These are phyloP conservation scores for Lepisosteus osseus DNA, from an alignment of 2,113 vertebrate species.

Conservation along the genomic window DNA sequence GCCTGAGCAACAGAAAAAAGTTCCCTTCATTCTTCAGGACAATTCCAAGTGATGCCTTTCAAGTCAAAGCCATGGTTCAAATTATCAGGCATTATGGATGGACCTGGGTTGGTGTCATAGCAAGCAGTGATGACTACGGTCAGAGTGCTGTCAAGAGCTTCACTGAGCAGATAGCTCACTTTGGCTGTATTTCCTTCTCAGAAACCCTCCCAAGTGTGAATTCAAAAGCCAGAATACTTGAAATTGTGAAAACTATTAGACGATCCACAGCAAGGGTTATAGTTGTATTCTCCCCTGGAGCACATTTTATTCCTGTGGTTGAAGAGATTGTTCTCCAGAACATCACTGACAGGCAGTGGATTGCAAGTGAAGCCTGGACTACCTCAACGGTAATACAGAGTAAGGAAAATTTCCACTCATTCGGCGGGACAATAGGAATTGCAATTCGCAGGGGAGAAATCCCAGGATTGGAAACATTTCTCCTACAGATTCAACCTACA, in stretches of 20 bases:
- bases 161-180: neutral
- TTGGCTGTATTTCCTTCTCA: constrained; percentile 6
- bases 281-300: neutral
- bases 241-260: constrained; percentile 11
- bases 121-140: constrained; percentile 34
- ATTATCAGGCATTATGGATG: constrained; percentile 26
- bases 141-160: neutral
- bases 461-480: constrained; percentile 3
- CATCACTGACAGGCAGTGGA: constrained; percentile 17
- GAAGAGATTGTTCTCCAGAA: constrained; percentile 15
- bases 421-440: constrained; percentile 11
- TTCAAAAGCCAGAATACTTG: neutral
- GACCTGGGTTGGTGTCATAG: constrained; percentile 29
- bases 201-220: constrained; percentile 7
- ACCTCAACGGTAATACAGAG: neutral
- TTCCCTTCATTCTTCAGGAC: constrained; percentile 20
- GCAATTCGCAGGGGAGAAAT: constrained; percentile 8
- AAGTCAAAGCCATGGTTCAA: constrained; percentile 19
- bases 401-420: neutral
- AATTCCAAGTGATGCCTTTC: constrained; percentile 29
- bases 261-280: constrained; percentile 9
- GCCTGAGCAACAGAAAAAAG: constrained; percentile 21
- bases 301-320: neutral
- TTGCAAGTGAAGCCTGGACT: constrained; percentile 18
- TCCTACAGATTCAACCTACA: neutral